These are phyloP conservation scores for Dallia pectoralis DNA, from an alignment of 2,797 vertebrate genomes.

Conservation along the genomic window DNA sequence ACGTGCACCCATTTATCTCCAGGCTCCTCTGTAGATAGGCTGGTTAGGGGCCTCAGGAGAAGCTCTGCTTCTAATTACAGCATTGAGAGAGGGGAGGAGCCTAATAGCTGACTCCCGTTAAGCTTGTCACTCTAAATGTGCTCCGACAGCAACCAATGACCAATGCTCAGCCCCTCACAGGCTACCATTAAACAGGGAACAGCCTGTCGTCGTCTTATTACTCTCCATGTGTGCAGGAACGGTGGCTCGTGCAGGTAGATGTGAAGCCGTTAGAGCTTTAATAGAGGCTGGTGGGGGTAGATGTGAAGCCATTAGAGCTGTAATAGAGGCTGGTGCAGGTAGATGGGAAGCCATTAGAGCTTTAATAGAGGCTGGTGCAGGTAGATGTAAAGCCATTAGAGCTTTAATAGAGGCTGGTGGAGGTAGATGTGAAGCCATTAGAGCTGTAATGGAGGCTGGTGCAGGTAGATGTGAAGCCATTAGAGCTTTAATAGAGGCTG, in stretches of 20 bases:
- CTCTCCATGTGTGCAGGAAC: conserved; percentile 50
- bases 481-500: conserved; percentile 10
- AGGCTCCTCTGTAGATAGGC: conserved; percentile 35
- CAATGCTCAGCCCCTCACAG: conserved; percentile 41
- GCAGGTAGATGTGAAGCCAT: background rate
- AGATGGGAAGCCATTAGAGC: conserved; percentile 16
- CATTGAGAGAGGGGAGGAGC: conserved; percentile 47
- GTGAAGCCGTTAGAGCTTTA: conserved; percentile 46
- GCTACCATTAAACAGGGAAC: conserved; percentile 59
- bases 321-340: conserved; percentile 48
- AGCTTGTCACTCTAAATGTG: conserved; percentile 50
- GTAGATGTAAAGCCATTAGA: conserved; percentile 49
- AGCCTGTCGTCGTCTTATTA: conserved; percentile 54
- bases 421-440: conserved; percentile 30
- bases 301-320: conserved; percentile 50
- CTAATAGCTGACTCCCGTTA: conserved; percentile 61
- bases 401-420: conserved; percentile 44
- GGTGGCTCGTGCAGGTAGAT: conserved; percentile 39
- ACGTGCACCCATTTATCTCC: conserved; percentile 29
- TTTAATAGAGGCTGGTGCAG: conserved; percentile 40
- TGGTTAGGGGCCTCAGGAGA: conserved; percentile 12
- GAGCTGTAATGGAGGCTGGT: background rate
- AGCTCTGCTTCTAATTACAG: conserved; percentile 63
- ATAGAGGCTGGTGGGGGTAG: conserved; percentile 38
- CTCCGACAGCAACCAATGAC: conserved; percentile 52